Evolutionary conservation across 1,140 invertebrate genomes (phyloP), one percentile per base, ranked within the genome.

Genomic region (Tetraneura akinire): DNA sequence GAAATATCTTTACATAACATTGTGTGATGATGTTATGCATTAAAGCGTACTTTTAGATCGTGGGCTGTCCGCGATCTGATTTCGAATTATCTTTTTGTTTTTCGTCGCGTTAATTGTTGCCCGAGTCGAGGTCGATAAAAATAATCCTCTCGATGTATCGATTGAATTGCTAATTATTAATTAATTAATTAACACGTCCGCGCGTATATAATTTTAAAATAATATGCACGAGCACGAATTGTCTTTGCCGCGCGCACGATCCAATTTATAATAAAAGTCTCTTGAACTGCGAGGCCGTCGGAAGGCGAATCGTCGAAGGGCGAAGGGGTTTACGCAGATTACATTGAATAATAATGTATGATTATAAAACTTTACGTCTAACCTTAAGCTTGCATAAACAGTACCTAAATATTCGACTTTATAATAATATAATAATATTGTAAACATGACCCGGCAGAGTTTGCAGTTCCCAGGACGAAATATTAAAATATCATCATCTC

Each of bases 141-240:
- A 8, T 8, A 37, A 66, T 49, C 45, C 23, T 71, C 13, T 51
- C 16, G 23, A 45, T 51, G 68, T 51, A 11, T 13, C 18, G 68
- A 51, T 51, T 26, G 68, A 71, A 71, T 71, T 51, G 45, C 18
- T 51, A 71, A 71, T 51, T 70, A 49, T 70, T 71, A 29, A 53
- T 71, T 70, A 70, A 70, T 70, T 71, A 71, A 71, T 71, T 51
- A 47, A 49, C 66, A 29, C 45, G 45, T 51, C 23, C 23, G 47
- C 51, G 10, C 21, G 21, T 55, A 55, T 55, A 53, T 55, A 32
- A 16, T 29, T 60, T 60, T 29, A 18, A 21, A 18, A 70, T 47
- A 10, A 45, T 29, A 49, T 51, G 14, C 47, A 29, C 45, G 45
- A 16, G 23, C 45, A 49, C 47, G 42, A 18, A 47, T 47, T 47